A percentile compares a stretch with the other conserved stretches of the same genome.
Conservation (phyloP, 23 tunicate genomes). For the Clavelina lepadiformis region DNA sequence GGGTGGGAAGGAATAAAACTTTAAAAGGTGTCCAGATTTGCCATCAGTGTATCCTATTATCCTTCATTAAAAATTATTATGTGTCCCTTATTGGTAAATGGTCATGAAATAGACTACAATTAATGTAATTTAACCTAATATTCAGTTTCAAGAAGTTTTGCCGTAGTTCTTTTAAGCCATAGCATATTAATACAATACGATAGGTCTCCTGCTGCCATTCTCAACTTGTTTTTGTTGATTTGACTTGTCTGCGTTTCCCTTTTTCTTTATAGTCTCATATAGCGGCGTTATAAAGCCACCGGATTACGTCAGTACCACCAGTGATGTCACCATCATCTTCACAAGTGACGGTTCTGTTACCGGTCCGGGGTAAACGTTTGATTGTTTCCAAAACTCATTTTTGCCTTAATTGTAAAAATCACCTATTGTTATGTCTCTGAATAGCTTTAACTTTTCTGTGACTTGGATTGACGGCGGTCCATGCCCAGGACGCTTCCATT, state of each 20-base stretch:
- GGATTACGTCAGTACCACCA: slow-evolving; percentile 7
- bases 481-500: slow-evolving; percentile 13
- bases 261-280: slow-evolving; percentile 6
- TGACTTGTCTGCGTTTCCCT: too few species aligned
- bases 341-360: slow-evolving; percentile 23
- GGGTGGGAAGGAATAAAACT: slow-evolving; percentile 32
- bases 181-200: too few species aligned
- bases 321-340: slow-evolving; percentile 10
- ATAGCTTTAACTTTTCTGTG: slow-evolving; percentile 29
- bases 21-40: slow-evolving; percentile 14
- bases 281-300: not conserved
- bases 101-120: too few species aligned
- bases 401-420: not conserved
- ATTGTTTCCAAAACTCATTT: not conserved
- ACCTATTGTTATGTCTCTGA: not conserved
- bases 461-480: slow-evolving; percentile 17
- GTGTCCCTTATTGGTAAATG: too few species aligned
- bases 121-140: too few species aligned
- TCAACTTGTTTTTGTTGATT: too few species aligned
- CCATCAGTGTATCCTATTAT: too few species aligned
- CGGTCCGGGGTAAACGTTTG: slow-evolving; percentile 17
- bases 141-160: too few species aligned
- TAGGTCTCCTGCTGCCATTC: too few species aligned
- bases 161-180: too few species aligned
- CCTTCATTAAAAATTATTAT: too few species aligned